These are phyloP conservation scores for Drosophila subsilvestris DNA, from an alignment of 2,888 invertebrate genomes.

Conservation along the genomic window DNA sequence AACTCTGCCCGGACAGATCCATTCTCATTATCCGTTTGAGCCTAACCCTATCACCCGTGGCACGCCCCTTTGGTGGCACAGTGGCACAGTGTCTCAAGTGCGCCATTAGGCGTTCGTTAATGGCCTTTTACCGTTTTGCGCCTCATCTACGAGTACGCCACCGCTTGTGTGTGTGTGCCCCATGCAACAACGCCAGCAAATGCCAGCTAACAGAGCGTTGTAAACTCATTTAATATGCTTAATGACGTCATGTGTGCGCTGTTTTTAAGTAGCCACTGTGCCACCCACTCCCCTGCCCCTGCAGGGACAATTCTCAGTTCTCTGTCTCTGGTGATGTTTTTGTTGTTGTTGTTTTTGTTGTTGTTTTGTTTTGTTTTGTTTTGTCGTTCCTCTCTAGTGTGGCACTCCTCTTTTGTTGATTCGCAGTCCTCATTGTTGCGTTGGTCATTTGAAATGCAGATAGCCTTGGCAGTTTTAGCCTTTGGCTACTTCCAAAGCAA, in stretches of 20 bases:
- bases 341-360: conserved; percentile 36
- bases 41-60: conserved; percentile 34
- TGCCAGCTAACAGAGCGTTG: conserved; percentile 46
- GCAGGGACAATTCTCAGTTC: conserved; percentile 38
- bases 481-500: conserved; percentile 28
- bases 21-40: conserved; percentile 58
- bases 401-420: conserved; percentile 66
- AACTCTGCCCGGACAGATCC: conserved; percentile 23
- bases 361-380: conserved; percentile 27
- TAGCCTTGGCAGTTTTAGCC: conserved; percentile 58
- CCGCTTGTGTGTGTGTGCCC: conserved; percentile 5
- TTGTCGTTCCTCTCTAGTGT: conserved; percentile 12
- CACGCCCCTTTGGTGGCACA: conserved; percentile 33
- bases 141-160: conserved; percentile 49
- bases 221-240: conserved; percentile 75
- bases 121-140: conserved; percentile 76
- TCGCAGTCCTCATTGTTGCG: conserved; percentile 62
- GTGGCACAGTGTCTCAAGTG: conserved; percentile 62
- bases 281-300: not conserved
- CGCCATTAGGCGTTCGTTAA: conserved; percentile 78
- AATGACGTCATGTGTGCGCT: conserved; percentile 71
- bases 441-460: conserved; percentile 72
- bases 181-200: conserved; percentile 45
- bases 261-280: conserved; percentile 43
- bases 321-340: conserved; percentile 34